These are phyloP conservation scores for Caenorhabditis sp. DNA, from an alignment of 2,888 invertebrate species.

Conservation along the genomic window DNA sequence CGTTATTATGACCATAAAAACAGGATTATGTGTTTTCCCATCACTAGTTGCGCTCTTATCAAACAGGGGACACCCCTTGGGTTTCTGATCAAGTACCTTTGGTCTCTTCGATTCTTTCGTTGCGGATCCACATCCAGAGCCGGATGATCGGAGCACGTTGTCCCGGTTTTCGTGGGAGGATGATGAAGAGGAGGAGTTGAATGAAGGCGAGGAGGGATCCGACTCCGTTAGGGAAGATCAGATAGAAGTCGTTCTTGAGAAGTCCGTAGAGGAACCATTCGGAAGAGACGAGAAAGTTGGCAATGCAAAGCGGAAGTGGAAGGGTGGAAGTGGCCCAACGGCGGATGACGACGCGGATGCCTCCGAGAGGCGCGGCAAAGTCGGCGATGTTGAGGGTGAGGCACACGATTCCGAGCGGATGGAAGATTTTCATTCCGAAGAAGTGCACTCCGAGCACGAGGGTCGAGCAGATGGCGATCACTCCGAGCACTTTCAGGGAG, in stretches of 20 bases:
- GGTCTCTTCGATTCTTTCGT: constrained; percentile 57
- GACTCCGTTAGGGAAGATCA: constrained; percentile 87
- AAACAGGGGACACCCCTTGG: constrained; percentile 6
- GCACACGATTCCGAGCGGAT: constrained; percentile 83
- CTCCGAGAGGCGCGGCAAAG: constrained; percentile 88
- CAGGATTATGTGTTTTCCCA: constrained; percentile 15
- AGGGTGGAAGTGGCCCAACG: constrained; percentile 89
- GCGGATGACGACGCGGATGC: constrained; percentile 86
- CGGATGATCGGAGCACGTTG: constrained; percentile 73
- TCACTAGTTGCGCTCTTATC: constrained; percentile 8
- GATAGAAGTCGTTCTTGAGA: constrained; percentile 86
- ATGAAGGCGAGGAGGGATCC: constrained; percentile 86
- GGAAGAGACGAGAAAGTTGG: constrained; percentile 88
- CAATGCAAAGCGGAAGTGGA: constrained; percentile 90
- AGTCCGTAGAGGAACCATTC: constrained; percentile 89
- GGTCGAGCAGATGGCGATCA: constrained; percentile 67
- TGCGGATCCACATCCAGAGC: constrained; percentile 64
- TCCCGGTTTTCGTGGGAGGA: constrained; percentile 83
- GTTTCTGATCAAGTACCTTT: constrained; percentile 53
- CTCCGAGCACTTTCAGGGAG: constrained; percentile 72
- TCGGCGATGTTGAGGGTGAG: constrained; percentile 87
- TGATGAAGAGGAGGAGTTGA: constrained; percentile 86
- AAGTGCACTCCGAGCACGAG: constrained; percentile 70
- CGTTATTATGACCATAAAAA: constrained; percentile 13
- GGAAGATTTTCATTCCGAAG: constrained; percentile 77